phyloP scores from a whole-genome alignment of 2,113 vertebrate species.

The Zapus hudsonius region DNA sequence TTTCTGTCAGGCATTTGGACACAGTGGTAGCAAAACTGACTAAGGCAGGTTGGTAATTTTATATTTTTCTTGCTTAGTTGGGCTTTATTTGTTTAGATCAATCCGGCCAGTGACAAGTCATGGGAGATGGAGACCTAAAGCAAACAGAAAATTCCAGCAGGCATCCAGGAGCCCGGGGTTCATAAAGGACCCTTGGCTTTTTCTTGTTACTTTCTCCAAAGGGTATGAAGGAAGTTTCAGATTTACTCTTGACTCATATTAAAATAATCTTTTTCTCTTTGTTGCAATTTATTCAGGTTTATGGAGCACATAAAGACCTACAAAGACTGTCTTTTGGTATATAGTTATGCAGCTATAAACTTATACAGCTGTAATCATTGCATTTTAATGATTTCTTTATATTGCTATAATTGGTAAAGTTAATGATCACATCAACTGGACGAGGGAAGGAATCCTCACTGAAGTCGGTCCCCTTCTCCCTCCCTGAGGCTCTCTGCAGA shows the following conservation, averaged over 20 bases:
- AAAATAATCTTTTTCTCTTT: conserved; percentile 68
- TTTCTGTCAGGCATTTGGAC: background rate
- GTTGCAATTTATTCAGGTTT: conserved; percentile 82
- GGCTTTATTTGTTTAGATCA: conserved; percentile 8
- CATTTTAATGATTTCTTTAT: conserved; percentile 84
- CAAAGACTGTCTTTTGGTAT: conserved; percentile 79
- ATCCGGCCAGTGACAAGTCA: background rate
- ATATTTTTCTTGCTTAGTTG: background rate
- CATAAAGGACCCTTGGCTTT: background rate
- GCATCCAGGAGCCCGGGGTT: background rate
- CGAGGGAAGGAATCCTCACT: conserved; percentile 22
- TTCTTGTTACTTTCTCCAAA: background rate
- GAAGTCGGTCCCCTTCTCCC: conserved; percentile 23
- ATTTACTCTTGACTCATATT: conserved; percentile 61
- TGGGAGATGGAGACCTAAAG: background rate
- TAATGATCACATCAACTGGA: conserved; percentile 72
- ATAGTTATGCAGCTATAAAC: conserved; percentile 82
- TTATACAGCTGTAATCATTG: conserved; percentile 82
- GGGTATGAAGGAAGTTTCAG: background rate
- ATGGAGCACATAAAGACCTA: conserved; percentile 82
- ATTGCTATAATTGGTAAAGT: conserved; percentile 81
- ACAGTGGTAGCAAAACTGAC: background rate
- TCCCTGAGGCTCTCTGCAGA: background rate
- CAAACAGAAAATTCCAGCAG: background rate
- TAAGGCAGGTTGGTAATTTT: background rate